Conservation (phyloP, 2,797 vertebrate species). For the Garrulus glandarius region DNA sequence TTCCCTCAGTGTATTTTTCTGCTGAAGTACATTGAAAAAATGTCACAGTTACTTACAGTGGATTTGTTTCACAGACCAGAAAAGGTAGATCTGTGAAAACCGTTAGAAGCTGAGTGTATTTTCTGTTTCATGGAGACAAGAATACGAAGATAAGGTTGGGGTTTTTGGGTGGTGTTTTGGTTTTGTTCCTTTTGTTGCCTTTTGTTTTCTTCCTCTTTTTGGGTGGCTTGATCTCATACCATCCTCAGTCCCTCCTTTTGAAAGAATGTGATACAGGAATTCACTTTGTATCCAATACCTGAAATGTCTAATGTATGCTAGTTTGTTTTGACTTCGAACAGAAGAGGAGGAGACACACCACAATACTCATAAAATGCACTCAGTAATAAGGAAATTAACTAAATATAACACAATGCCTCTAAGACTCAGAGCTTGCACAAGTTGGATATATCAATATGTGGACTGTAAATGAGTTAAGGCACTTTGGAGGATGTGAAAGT, state of each 20-base stretch:
- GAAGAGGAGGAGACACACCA: not conserved
- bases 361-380: not conserved
- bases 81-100: not conserved
- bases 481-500: not conserved
- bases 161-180: accelerated
- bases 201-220: not conserved
- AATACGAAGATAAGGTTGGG: not conserved
- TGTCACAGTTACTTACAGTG: not conserved
- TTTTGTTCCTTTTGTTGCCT: not conserved
- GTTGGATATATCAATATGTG: not conserved
- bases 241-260: not conserved
- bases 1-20: not conserved
- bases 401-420: not conserved
- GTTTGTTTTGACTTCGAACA: not conserved
- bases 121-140: not conserved
- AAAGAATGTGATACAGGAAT: not conserved
- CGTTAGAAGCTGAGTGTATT: not conserved
- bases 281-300: not conserved
- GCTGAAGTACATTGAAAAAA: not conserved
- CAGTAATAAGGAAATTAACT: not conserved
- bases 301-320: not conserved
- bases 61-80: not conserved
- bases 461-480: not conserved
- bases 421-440: not conserved
- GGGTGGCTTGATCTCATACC: not conserved